Conservation (phyloP, 1,140 invertebrate genomes). For the Drosophila sp. region DNA sequence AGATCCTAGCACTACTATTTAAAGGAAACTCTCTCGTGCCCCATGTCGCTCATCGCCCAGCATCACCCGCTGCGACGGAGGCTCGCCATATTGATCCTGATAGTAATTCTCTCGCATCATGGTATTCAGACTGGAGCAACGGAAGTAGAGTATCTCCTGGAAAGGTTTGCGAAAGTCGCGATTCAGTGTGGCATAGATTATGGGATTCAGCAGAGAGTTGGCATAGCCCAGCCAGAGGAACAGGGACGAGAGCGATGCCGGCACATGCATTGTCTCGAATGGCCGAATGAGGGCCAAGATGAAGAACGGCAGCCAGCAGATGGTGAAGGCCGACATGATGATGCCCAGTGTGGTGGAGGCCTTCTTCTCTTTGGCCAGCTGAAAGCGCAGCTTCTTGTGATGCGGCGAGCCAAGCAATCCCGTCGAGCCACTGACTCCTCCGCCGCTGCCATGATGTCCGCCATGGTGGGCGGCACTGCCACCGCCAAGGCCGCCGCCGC, state of each 20-base stretch:
- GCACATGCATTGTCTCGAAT: slow-evolving; percentile 89
- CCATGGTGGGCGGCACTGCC: slow-evolving; percentile 40
- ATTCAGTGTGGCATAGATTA: slow-evolving; percentile 96
- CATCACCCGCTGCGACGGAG: slow-evolving; percentile 83
- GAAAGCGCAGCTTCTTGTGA: slow-evolving; percentile 91
- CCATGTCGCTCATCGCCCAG: slow-evolving; percentile 80
- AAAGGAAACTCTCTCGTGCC: slow-evolving; percentile 81
- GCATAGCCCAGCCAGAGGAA: slow-evolving; percentile 96
- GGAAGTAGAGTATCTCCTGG: slow-evolving; percentile 94
- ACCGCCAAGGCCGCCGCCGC: slow-evolving; percentile 38
- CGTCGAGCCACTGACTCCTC: slow-evolving; percentile 69
- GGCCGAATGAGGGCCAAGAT: slow-evolving; percentile 93
- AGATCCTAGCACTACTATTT: slow-evolving; percentile 42
- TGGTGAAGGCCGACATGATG: slow-evolving; percentile 97
- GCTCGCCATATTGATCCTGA: slow-evolving; percentile 94
- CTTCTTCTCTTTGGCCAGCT: slow-evolving; percentile 94
- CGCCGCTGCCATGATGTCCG: slow-evolving; percentile 68
- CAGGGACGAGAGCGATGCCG: slow-evolving; percentile 89
- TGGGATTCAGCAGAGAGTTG: slow-evolving; percentile 95
- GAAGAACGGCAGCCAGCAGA: slow-evolving; percentile 99
- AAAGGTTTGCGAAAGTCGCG: slow-evolving; percentile 96
- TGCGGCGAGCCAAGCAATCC: slow-evolving; percentile 84
- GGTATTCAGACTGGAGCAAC: slow-evolving; percentile 93
- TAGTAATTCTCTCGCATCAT: slow-evolving; percentile 97
- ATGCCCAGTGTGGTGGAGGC: slow-evolving; percentile 98